phyloP scores from a whole-genome alignment of 2,888 invertebrate species.

The Machimus rusticus region DNA sequence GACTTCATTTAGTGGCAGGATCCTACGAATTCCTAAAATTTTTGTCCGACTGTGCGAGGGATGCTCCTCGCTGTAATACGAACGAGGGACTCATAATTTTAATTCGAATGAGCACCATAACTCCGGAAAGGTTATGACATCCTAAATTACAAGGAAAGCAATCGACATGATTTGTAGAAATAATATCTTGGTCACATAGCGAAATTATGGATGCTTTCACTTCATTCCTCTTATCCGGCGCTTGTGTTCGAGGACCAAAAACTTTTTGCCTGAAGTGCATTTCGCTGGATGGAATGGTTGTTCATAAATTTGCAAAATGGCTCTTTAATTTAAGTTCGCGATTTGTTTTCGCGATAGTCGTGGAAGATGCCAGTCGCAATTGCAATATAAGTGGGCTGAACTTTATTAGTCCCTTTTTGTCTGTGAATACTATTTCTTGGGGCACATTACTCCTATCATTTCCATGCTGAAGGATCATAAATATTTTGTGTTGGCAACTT shows the following conservation, averaged over 20 bases:
- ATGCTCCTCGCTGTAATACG: background rate
- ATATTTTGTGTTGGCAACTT: background rate
- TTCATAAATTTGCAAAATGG: conserved; percentile 31
- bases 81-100: background rate
- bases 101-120: background rate
- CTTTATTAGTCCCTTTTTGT: conserved; percentile 6
- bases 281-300: background rate
- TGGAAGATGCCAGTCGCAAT: background rate
- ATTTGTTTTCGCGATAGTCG: conserved; percentile 18
- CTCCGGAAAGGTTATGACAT: conserved; percentile 3
- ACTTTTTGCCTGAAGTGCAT: background rate
- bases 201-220: background rate
- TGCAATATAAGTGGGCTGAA: conserved; percentile 19
- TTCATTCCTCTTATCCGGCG: conserved; percentile 6
- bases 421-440: background rate
- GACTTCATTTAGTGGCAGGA: background rate
- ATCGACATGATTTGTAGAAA: conserved; percentile 22
- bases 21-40: background rate
- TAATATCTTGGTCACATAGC: background rate
- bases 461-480: background rate
- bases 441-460: background rate
- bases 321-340: conserved; percentile 21
- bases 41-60: background rate
- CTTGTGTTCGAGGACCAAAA: background rate
- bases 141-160: background rate